Percentiles rank a stretch among this genome's conserved stretches.
These are phyloP conservation scores for Siderastrea radians DNA, from an alignment of 92 coral and sea anemone species.

Conservation along the genomic window DNA sequence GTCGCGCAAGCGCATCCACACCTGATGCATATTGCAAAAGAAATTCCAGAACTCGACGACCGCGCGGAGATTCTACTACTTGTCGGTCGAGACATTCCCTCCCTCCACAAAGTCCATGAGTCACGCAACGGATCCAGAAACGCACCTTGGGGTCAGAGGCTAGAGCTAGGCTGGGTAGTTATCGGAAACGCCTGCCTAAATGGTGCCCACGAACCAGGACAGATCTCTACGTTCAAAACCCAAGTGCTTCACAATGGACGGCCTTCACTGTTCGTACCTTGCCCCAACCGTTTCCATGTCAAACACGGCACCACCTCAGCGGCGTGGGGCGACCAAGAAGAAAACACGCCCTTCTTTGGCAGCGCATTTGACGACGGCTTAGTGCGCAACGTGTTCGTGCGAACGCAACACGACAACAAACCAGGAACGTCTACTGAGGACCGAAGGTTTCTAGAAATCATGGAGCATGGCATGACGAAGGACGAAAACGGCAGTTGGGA, in stretches of 20 bases:
- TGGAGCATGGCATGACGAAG: constrained; percentile 47
- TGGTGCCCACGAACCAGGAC: constrained; percentile 48
- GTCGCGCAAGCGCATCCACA: constrained; percentile 62
- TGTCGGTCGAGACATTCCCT: constrained; percentile 59
- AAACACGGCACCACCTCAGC: background rate
- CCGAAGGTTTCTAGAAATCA: constrained; percentile 36
- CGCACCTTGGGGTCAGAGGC: constrained; percentile 64
- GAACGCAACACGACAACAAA: constrained; percentile 20
- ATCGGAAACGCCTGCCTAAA: constrained; percentile 66
- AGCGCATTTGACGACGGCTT: constrained; percentile 29
- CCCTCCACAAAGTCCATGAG: constrained; percentile 70
- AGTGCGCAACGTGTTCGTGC: constrained; percentile 11
- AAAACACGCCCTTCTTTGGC: background rate
- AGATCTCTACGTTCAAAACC: constrained; percentile 44
- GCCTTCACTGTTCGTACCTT: constrained; percentile 56
- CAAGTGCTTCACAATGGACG: constrained; percentile 65
- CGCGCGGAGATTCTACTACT: constrained; percentile 48
- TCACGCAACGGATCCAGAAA: constrained; percentile 58
- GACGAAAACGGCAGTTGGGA: constrained; percentile 52
- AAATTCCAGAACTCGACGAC: constrained; percentile 46
- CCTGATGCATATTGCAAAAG: constrained; percentile 23
- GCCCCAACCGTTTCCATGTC: constrained; percentile 46
- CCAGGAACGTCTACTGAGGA: constrained; percentile 40
- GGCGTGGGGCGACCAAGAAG: background rate
- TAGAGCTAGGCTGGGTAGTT: constrained; percentile 74